A percentile compares a stretch with the other conserved stretches of the same genome.
Evolutionary conservation across 2,888 invertebrate genomes (phyloP).

Genomic region (Matsumyia berberina): DNA sequence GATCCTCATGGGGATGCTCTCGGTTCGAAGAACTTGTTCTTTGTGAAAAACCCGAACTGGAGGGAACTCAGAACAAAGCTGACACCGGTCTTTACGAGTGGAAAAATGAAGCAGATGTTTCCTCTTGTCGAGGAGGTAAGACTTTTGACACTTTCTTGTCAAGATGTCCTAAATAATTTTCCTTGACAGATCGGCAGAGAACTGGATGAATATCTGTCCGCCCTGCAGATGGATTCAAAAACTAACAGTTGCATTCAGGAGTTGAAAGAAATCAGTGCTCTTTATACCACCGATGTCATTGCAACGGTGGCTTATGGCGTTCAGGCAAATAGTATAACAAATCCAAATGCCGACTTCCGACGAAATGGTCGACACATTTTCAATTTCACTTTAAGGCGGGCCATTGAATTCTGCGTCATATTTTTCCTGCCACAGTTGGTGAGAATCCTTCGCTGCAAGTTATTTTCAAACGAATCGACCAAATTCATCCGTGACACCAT

Average conservation of each 20-base stretch:
- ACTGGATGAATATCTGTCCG: slow-evolving; percentile 78
- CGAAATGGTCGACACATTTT: slow-evolving; percentile 79
- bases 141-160: neutral
- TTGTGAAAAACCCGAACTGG: too few relatives aligned
- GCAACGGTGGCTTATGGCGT: slow-evolving; percentile 82
- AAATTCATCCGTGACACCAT: slow-evolving; percentile 83
- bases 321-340: slow-evolving; percentile 80
- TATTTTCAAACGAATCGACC: slow-evolving; percentile 80
- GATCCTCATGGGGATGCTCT: slow-evolving; percentile 82
- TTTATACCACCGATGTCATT: slow-evolving; percentile 82
- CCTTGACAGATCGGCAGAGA: slow-evolving; percentile 79
- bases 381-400: slow-evolving; percentile 77
- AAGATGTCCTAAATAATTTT: neutral
- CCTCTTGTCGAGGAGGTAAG: slow-evolving; percentile 81
- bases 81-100: too few relatives aligned
- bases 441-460: slow-evolving; percentile 78
- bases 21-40: too few relatives aligned
- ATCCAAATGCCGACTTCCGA: slow-evolving; percentile 82
- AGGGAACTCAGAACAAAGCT: too few relatives aligned
- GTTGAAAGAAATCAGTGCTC: slow-evolving; percentile 80
- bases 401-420: slow-evolving; percentile 79
- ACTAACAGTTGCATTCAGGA: slow-evolving; percentile 78
- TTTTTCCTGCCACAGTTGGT: slow-evolving; percentile 82
- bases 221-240: slow-evolving; percentile 25
- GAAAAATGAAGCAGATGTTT: too few relatives aligned